Evolutionary conservation across 2,888 invertebrate genomes (phyloP), one percentile per base, ranked within the genome.

Genomic region (Teleiodes luculella): DNA sequence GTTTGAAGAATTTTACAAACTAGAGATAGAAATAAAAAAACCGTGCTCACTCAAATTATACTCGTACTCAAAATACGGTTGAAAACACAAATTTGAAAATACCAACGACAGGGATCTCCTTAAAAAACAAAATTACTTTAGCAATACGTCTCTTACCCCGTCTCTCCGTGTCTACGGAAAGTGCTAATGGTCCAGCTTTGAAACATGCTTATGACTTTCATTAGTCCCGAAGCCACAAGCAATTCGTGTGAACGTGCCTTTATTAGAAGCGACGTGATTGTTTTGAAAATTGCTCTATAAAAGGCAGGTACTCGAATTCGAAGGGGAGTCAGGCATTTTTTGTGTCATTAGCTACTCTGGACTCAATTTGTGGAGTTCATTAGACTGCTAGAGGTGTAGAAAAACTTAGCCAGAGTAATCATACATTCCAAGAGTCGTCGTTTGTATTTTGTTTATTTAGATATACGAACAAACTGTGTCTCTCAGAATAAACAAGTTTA

Each of bases 201-300:
- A 79, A 66, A 78, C 81, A 80, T 84, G 80, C 80, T 85, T 83
- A 86, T 85, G 82, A 86, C 76, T 83, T 83, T 84, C 83, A 86
- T 86, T 85, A 87, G 78, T 70, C 76, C 73, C 68, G 74, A 75
- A 83, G 80, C 83, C 80, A 74, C 80, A 70, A 82, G 79, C 80
- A 82, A 85, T 86, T 83, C 83, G 80, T 83, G 79, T 82, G 78
- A 67, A 87, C 85, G 86, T 85, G 86, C 78, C 74, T 78, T 83
- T 82, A 82, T 86, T 84, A 86, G 70, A 76, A 74, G 74, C 66
- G 75, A 86, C 85, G 84, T 85, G 86, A 80, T 77, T 80, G 75
- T 80, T 79, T 82, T 86, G 75, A 73, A 78, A 84, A 86, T 83
- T 74, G 74, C 82, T 76, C 74, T 59, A 71, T 75, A 70, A 67